Conservation (phyloP, 2,888 invertebrate species). For the Phania funesta region DNA sequence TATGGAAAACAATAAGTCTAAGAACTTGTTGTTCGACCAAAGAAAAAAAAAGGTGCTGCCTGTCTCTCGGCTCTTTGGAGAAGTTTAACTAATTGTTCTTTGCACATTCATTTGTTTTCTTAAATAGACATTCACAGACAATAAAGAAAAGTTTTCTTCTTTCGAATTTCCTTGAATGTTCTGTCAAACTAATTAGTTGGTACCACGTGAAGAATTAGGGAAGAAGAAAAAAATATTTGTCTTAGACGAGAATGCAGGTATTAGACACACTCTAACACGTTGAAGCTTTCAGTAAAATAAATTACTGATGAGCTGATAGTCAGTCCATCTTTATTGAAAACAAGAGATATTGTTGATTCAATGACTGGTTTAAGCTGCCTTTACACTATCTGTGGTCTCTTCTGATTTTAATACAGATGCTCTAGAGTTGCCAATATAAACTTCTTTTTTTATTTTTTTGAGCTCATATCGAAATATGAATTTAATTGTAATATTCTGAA, state of each 20-base stretch:
- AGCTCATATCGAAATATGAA: too few species aligned
- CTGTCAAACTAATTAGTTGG: constrained; percentile 78
- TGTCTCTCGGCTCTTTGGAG: background rate
- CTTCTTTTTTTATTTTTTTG: too few species aligned
- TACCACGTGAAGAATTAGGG: constrained; percentile 65
- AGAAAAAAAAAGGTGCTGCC: constrained; percentile 54
- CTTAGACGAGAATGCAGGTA: background rate
- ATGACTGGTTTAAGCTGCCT: too few species aligned
- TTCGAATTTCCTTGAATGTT: constrained; percentile 59
- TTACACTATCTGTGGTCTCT: too few species aligned
- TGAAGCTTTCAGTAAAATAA: too few species aligned
- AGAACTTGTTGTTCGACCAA: constrained; percentile 72
- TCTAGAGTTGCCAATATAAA: too few species aligned
- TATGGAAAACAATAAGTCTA: constrained; percentile 59
- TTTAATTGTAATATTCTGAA: too few species aligned
- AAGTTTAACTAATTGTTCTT: constrained; percentile 73
- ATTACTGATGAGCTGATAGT: too few species aligned
- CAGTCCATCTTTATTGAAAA: too few species aligned
- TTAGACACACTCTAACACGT: background rate
- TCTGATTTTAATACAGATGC: too few species aligned
- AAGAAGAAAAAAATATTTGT: background rate
- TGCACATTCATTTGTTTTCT: constrained; percentile 69
- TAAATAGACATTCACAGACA: constrained; percentile 28
- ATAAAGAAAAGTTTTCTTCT: constrained; percentile 33
- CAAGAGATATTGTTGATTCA: too few species aligned